These are phyloP conservation scores for Cordylochernes scorpioides DNA, from an alignment of 2,888 invertebrate species.

Conservation along the genomic window DNA sequence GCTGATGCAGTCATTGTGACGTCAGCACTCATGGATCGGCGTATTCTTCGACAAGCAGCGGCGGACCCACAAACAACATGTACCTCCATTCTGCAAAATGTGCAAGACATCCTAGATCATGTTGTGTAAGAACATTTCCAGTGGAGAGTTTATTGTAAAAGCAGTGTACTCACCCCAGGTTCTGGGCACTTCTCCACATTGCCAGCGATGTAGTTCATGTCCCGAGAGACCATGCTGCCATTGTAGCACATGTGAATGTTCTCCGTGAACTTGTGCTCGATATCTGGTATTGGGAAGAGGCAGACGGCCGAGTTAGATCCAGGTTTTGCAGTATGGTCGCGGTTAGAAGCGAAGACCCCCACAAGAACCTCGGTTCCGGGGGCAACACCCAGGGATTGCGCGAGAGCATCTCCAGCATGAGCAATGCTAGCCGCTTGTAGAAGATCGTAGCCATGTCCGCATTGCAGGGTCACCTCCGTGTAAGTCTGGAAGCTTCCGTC, in stretches of 20 bases:
- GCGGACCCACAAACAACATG: no score
- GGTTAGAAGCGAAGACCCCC: slow-evolving; percentile 63
- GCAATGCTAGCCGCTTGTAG: slow-evolving; percentile 75
- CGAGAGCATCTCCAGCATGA: slow-evolving; percentile 31
- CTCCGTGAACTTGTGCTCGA: slow-evolving; percentile 74
- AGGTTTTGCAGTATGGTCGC: slow-evolving; percentile 58
- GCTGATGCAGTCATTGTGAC: no score
- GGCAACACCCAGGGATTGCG: no score
- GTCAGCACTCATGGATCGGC: no score
- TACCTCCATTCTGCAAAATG: no score
- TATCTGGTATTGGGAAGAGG: slow-evolving; percentile 62
- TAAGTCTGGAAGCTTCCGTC: slow-evolving; percentile 89
- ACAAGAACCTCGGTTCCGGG: slow-evolving; percentile 52
- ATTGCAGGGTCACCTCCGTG: slow-evolving; percentile 78
- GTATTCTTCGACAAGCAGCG: no score
- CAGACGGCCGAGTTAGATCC: slow-evolving; percentile 64
- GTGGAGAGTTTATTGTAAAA: no score
- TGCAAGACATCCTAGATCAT: no score
- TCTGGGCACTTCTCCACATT: slow-evolving; percentile 68
- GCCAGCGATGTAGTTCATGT: slow-evolving; percentile 68
- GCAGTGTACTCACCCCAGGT: slow-evolving; percentile 33
- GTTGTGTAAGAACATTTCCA: no score
- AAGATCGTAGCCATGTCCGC: slow-evolving; percentile 50
- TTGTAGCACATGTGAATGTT: slow-evolving; percentile 94
- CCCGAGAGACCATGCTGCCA: slow-evolving; percentile 69